Base-by-base conservation (phyloP, 2,113 vertebrate genomes). In the Myrmecobius fasciatus region DNA sequence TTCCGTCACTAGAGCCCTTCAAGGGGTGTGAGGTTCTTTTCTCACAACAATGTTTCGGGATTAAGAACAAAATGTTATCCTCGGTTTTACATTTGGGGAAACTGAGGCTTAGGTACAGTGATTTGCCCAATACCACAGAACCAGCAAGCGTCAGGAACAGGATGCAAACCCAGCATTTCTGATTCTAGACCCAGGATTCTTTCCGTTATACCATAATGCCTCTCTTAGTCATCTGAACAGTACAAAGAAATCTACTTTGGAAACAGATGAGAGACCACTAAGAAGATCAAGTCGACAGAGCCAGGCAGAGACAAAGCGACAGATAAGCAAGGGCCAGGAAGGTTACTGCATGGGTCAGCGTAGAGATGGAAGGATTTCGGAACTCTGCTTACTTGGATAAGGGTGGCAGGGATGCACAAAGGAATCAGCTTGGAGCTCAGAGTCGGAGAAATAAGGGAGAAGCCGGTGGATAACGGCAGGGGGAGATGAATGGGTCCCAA, bases 121-220 rank as follows among this genome's bases (percentile, higher is more conserved):
- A 95, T 52, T 96, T 90, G 89, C 53, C 26, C 90, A 75, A 94
- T 26, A 53, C 17, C 25, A 88, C 52, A 48, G 14, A 90, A 28
- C 28, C 83, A 91, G 52, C n/a, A n/a, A 17, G 92, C 75, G n/a
- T 5, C 49, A 96, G 91, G 93, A 92, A 54, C 36, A 51, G n/a
- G 17, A 7, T 53, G 93, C 93, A 93, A 94, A 92, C 92, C 67
- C 47, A 96, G 49, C 51, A 31, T 94, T 96, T 53, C 52, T 91
- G 54, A 36, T 93, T 93, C 49, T 83, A 91, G 93, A 95, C 47
- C 51, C 46, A 52, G 2, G 89, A 94, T 31, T 75, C 11, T 93
- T 93, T 88, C 89, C n/a, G 46, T 52, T 43, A 56, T 53, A 25
- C 3, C 22, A 52, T 31, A 48, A 22, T 51, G n/a, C 31, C n/a